Conservation (phyloP, 2,113 vertebrate species). For the Fukomys damarensis region DNA sequence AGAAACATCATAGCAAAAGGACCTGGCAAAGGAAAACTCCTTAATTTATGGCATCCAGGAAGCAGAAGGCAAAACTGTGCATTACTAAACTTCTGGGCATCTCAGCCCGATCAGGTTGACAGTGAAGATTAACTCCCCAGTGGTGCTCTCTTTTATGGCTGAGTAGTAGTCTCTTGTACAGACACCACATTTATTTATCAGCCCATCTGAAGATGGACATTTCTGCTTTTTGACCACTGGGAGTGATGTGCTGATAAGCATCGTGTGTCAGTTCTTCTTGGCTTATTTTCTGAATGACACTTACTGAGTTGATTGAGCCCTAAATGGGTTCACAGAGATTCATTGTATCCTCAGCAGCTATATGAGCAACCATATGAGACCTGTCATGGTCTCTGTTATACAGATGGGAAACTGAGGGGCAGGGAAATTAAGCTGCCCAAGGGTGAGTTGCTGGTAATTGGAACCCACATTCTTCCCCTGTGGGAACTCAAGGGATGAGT, state of each 20-base stretch:
- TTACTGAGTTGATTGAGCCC: background rate
- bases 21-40: background rate
- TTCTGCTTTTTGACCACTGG: background rate
- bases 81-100: background rate
- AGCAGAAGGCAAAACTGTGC: background rate
- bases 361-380: background rate
- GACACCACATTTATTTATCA: background rate
- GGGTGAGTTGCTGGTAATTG: background rate
- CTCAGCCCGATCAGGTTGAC: background rate
- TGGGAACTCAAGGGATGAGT: background rate
- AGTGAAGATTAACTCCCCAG: background rate
- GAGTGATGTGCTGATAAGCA: too few relatives aligned
- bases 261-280: background rate
- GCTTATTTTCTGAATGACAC: background rate
- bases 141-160: background rate
- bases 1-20: background rate
- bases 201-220: background rate
- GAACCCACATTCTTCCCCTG: background rate
- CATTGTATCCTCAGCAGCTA: background rate
- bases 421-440: background rate
- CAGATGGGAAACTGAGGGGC: background rate
- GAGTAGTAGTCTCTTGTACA: background rate
- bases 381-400: background rate
- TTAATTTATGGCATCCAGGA: background rate
- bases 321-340: background rate